Evolutionary conservation across 1,140 invertebrate species (phyloP).

Genomic region (Pseudomyrmex dendroicus): DNA sequence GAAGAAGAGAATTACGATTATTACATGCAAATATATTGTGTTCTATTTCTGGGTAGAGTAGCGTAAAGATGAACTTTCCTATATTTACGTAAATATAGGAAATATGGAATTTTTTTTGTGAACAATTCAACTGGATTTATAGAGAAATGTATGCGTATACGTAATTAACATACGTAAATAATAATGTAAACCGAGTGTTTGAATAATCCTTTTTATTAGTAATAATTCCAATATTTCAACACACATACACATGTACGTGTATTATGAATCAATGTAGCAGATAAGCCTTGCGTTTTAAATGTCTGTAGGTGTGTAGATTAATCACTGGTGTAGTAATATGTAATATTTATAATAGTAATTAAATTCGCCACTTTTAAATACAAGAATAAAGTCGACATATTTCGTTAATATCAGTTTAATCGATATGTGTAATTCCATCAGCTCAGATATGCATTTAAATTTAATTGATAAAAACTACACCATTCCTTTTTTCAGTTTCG

Average conservation of each 20-base stretch:
- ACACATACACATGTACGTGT: neutral
- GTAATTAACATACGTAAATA: constrained; percentile 15
- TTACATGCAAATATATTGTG: neutral
- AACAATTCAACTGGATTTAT: neutral
- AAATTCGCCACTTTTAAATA: neutral
- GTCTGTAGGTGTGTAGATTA: constrained; percentile 24
- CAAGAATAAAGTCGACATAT: neutral
- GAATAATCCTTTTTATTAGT: constrained; percentile 25
- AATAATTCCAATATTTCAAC: neutral
- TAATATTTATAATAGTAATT: constrained; percentile 4
- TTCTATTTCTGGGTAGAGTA: constrained; percentile 1
- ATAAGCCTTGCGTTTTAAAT: constrained; percentile 25
- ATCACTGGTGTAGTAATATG: constrained; percentile 31
- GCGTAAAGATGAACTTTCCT: neutral
- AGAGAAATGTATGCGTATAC: constrained; percentile 18
- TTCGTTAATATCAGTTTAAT: constrained; percentile 11
- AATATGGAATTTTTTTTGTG: neutral
- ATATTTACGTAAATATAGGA: neutral
- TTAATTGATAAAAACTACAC: constrained; percentile 4
- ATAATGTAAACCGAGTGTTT: constrained; percentile 31
- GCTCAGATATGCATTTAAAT: neutral
- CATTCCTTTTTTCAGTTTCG: constrained; percentile 18
- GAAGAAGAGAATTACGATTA: neutral
- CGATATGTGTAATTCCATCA: constrained; percentile 8
- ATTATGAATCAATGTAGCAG: constrained; percentile 5